A percentile compares a stretch with the other conserved stretches of the same genome.
Conservation (phyloP, 2,797 vertebrate species). For the Rhinogobio ventralis region DNA sequence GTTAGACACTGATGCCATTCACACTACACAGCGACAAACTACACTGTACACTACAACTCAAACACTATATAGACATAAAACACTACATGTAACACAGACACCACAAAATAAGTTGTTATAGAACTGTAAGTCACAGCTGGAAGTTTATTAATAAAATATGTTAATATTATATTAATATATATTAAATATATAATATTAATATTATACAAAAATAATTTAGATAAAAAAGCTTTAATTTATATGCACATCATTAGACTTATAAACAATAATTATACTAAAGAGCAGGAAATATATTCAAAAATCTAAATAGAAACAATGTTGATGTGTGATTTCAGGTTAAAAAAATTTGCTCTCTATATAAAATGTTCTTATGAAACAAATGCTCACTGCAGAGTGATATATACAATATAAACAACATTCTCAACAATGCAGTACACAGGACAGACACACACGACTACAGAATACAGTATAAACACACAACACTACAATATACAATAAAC, state of each 20-base stretch:
- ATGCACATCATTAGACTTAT: background rate
- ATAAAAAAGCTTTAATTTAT: background rate
- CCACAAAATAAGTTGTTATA: constrained; percentile 1
- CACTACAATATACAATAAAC: constrained; percentile 6
- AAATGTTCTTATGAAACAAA: background rate
- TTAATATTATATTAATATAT: background rate
- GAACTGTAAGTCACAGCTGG: background rate
- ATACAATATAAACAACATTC: constrained; percentile 6
- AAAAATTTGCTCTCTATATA: background rate
- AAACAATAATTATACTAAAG: background rate
- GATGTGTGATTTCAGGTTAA: background rate
- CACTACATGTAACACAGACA: constrained; percentile 21
- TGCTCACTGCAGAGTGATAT: background rate
- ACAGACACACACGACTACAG: constrained; percentile 21
- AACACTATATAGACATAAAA: background rate
- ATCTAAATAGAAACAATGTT: too few species aligned
- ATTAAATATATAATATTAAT: too few species aligned
- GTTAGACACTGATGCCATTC: background rate
- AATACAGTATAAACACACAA: constrained; percentile 16
- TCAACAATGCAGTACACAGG: constrained; percentile 21
- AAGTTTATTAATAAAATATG: constrained; percentile 6
- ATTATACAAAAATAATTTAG: background rate
- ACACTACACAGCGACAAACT: background rate
- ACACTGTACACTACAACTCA: background rate
- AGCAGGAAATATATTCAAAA: background rate